A percentile compares a stretch with the other conserved stretches of the same genome.
Evolutionary conservation across 64 coral and sea anemone species (phyloP).

Genomic region (Stichodactyla helianthus): DNA sequence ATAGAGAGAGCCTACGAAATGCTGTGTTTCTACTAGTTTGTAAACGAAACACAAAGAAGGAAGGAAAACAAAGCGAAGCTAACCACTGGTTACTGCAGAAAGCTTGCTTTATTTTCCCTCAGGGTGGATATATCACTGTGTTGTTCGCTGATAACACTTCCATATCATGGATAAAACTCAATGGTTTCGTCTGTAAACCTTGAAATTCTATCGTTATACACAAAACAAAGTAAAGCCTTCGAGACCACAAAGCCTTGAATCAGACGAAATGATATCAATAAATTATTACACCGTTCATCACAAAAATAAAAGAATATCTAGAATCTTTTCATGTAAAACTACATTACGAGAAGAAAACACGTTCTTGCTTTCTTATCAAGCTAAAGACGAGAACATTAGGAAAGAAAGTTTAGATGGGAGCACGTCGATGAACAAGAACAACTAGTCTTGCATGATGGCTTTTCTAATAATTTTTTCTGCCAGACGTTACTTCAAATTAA

Average conservation of each 20-base stretch:
- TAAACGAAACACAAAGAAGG: background rate
- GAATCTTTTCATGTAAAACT: background rate
- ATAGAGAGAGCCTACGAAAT: background rate
- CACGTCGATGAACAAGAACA: background rate
- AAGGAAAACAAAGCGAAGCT: background rate
- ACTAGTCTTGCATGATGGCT: constrained; percentile 5
- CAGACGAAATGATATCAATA: constrained; percentile 26
- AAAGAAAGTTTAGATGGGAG: background rate
- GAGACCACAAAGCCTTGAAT: constrained; percentile 1
- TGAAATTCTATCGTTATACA: constrained; percentile 12
- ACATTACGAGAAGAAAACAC: background rate
- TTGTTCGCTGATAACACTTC: background rate
- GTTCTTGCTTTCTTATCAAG: background rate
- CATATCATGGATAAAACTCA: constrained; percentile 6
- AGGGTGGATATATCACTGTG: background rate
- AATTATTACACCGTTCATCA: constrained; percentile 5
- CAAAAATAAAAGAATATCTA: background rate
- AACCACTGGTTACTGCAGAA: background rate
- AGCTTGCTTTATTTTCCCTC: background rate
- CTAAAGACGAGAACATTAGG: background rate
- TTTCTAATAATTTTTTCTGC: background rate
- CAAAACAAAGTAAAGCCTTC: constrained; percentile 12
- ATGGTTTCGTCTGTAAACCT: background rate
- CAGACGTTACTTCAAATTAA: background rate
- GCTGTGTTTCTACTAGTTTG: background rate